Conservation (phyloP, 1,140 invertebrate species). For the Diachasma alloeum region DNA sequence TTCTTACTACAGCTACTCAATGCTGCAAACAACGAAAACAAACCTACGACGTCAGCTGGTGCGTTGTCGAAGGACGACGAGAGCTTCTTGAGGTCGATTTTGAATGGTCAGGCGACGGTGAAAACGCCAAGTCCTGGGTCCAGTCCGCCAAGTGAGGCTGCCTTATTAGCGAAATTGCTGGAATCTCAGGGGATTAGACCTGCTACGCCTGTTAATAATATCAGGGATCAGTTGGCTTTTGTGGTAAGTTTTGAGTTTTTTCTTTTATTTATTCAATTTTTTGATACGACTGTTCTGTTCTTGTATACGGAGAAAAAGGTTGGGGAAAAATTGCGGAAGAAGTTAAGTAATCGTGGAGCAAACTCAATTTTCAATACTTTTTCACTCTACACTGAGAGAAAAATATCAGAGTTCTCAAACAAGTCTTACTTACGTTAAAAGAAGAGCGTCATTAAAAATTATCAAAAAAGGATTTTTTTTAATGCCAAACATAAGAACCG, state of each 20-base stretch:
- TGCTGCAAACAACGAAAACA: slow-evolving; percentile 23
- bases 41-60: neutral
- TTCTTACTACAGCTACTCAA: slow-evolving; percentile 50
- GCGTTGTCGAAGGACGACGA: slow-evolving; percentile 46
- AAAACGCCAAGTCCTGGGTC: slow-evolving; percentile 10
- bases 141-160: slow-evolving; percentile 65
- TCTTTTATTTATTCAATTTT: neutral
- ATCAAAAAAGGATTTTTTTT: too few species aligned
- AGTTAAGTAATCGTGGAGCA: too few species aligned
- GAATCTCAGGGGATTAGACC: slow-evolving; percentile 75
- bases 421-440: too few species aligned
- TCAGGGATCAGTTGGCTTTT: slow-evolving; percentile 67
- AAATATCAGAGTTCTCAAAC: too few species aligned
- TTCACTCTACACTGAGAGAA: too few species aligned
- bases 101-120: slow-evolving; percentile 40
- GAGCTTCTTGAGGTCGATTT: slow-evolving; percentile 49
- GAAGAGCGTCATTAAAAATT: too few species aligned
- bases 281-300: neutral
- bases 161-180: slow-evolving; percentile 71
- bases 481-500: too few species aligned
- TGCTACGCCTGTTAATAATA: slow-evolving; percentile 66
- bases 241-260: slow-evolving; percentile 63
- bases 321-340: too few species aligned
- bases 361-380: too few species aligned
- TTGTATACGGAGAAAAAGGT: too few species aligned